A percentile compares a stretch with the other conserved stretches of the same genome.
Evolutionary conservation across 37 sponge, comb jelly and placozoan genomes (phyloP).

Genomic region (Cliona cf. orientalis): DNA sequence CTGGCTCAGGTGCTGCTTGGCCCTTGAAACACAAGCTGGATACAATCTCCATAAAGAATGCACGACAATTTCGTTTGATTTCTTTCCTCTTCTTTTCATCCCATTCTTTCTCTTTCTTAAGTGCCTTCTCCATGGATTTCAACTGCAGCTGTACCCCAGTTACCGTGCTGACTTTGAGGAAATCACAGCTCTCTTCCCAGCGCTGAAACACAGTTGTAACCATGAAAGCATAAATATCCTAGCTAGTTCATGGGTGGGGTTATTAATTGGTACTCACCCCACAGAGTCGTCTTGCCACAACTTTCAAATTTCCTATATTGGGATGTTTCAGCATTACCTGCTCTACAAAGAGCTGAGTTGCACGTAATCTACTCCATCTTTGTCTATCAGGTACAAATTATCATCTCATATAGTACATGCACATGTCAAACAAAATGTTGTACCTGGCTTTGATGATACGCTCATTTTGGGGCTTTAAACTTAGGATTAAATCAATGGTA

Average conservation of each 20-base stretch:
- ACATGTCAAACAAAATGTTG: too few species aligned
- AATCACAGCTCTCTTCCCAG: slow-evolving; percentile 12
- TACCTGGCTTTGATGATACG: neutral
- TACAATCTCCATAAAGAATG: slow-evolving; percentile 65
- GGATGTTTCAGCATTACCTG: slow-evolving; percentile 44
- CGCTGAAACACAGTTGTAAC: neutral
- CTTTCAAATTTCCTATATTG: slow-evolving; percentile 8
- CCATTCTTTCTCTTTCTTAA: slow-evolving; percentile 2
- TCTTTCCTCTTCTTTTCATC: neutral
- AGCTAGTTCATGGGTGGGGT: neutral
- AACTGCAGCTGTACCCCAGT: neutral
- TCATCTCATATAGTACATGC: too few species aligned
- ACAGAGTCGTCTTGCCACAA: neutral
- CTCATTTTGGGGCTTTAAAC: neutral
- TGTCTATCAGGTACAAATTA: too few species aligned
- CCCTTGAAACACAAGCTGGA: slow-evolving; percentile 71
- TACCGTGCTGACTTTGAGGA: slow-evolving; percentile 18
- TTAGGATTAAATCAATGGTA: slow-evolving; percentile 28
- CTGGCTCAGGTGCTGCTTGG: slow-evolving; percentile 51
- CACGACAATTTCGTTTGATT: slow-evolving; percentile 26
- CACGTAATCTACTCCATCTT: slow-evolving; percentile 56
- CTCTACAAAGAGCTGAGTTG: slow-evolving; percentile 62
- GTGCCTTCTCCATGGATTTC: slow-evolving; percentile 7
- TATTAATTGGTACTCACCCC: neutral
- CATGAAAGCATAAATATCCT: neutral